phyloP scores from a whole-genome alignment of 2,797 vertebrate genomes.

The Bradypodion pumilum region DNA sequence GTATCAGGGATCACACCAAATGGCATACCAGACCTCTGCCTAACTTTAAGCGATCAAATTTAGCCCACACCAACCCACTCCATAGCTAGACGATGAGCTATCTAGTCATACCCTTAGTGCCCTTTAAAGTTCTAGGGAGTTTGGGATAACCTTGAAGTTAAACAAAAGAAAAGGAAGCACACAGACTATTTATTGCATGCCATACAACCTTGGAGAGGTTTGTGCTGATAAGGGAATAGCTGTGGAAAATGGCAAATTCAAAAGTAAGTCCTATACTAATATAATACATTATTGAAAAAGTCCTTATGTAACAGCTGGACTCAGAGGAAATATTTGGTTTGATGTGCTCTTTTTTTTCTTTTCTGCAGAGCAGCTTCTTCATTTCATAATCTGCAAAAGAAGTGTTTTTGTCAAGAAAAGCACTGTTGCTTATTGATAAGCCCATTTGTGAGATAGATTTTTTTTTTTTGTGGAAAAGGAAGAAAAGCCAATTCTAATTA shows the following conservation, averaged over 20 bases:
- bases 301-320: constrained; percentile 50
- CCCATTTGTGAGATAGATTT: constrained; percentile 18
- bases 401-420: constrained; percentile 24
- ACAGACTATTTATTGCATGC: constrained; percentile 52
- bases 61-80: too few relatives aligned
- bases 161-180: constrained; percentile 56
- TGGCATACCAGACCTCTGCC: too few relatives aligned
- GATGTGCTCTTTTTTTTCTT: constrained; percentile 20
- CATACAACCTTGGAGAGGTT: constrained; percentile 25
- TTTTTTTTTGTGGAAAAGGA: constrained; percentile 37
- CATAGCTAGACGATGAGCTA: too few relatives aligned
- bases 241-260: constrained; percentile 52
- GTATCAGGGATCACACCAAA: too few relatives aligned
- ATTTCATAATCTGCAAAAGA: constrained; percentile 36
- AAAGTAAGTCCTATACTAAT: constrained; percentile 44
- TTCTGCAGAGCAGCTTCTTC: constrained; percentile 25
- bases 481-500: constrained; percentile 51
- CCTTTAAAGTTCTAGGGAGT: constrained; percentile 43
- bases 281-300: constrained; percentile 49
- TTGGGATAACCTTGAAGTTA: constrained; percentile 51
- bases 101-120: not conserved
- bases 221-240: constrained; percentile 59
- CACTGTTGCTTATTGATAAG: constrained; percentile 42
- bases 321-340: not conserved
- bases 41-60: too few relatives aligned